Evolutionary conservation across 2,797 vertebrate genomes (phyloP).

Genomic region (Ambastaia sidthimunki): DNA sequence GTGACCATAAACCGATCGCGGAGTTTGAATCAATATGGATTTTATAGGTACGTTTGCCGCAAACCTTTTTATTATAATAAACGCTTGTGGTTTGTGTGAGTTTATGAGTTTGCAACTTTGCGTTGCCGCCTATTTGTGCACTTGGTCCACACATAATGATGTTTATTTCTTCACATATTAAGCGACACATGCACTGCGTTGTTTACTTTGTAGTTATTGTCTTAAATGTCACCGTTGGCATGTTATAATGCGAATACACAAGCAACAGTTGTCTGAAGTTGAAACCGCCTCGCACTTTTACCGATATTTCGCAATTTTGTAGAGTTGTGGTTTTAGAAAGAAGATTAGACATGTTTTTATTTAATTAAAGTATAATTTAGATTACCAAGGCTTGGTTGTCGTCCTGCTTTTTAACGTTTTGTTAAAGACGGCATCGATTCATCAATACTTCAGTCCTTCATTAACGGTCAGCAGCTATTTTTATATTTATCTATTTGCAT

Average conservation of each 20-base stretch:
- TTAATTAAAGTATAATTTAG: constrained; percentile 18
- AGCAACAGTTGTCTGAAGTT: constrained; percentile 37
- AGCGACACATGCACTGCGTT: background rate
- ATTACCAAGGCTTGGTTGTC: constrained; percentile 32
- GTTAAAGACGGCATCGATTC: constrained; percentile 33
- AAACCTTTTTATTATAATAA: background rate
- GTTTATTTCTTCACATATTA: background rate
- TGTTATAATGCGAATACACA: background rate
- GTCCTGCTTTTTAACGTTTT: constrained; percentile 7
- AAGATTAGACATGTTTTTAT: background rate
- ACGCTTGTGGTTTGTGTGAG: background rate
- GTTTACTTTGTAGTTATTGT: background rate
- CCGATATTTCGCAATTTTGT: background rate
- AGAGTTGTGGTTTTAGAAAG: background rate
- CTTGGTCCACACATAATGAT: background rate
- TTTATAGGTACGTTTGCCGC: constrained; percentile 33
- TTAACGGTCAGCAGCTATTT: constrained; percentile 19
- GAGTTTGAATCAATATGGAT: constrained; percentile 13
- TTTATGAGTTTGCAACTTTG: background rate
- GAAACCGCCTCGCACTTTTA: background rate
- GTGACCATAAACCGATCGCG: constrained; percentile 6
- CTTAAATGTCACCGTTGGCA: background rate
- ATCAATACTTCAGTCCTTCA: constrained; percentile 26
- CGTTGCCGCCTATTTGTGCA: background rate
- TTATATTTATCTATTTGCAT: constrained; percentile 18